Conservation (phyloP, 2,888 invertebrate genomes). For the Nemapogon koenigi region DNA sequence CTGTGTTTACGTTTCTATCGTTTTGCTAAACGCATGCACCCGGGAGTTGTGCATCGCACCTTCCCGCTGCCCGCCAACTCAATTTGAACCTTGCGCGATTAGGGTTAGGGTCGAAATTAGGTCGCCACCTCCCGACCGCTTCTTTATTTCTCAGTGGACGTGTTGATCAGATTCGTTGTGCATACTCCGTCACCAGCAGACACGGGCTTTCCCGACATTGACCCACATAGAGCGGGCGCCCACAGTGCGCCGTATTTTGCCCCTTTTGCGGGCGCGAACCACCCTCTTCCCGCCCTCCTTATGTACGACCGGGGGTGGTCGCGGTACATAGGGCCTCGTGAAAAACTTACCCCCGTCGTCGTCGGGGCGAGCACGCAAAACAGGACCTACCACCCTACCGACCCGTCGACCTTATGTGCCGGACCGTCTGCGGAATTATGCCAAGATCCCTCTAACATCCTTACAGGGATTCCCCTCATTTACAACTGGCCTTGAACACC, state of each 20-base stretch:
- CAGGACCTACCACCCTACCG: constrained; percentile 57
- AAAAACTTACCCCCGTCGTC: constrained; percentile 60
- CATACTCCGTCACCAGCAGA: constrained; percentile 64
- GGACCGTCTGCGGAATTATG: constrained; percentile 22
- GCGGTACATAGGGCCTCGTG: constrained; percentile 41
- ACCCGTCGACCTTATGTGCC: constrained; percentile 40
- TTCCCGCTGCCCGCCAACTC: background rate
- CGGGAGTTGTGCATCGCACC: constrained; percentile 5
- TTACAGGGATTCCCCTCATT: constrained; percentile 30
- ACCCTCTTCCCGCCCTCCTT: constrained; percentile 57
- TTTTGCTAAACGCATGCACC: background rate
- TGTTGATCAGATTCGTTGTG: constrained; percentile 65
- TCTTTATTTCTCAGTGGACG: constrained; percentile 53
- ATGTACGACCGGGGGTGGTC: constrained; percentile 60
- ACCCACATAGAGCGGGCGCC: constrained; percentile 65
- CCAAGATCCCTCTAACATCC: constrained; percentile 34
- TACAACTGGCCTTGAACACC: constrained; percentile 37
- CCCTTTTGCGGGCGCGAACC: constrained; percentile 66
- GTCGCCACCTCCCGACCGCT: constrained; percentile 28
- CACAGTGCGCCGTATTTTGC: constrained; percentile 66
- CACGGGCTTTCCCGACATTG: constrained; percentile 68
- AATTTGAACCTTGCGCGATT: constrained; percentile 29
- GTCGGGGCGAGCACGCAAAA: constrained; percentile 58
- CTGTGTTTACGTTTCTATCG: background rate
- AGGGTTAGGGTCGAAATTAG: constrained; percentile 27